Evolutionary conservation across 1,140 invertebrate genomes (phyloP).

Genomic region (Asbolus verrucosus): DNA sequence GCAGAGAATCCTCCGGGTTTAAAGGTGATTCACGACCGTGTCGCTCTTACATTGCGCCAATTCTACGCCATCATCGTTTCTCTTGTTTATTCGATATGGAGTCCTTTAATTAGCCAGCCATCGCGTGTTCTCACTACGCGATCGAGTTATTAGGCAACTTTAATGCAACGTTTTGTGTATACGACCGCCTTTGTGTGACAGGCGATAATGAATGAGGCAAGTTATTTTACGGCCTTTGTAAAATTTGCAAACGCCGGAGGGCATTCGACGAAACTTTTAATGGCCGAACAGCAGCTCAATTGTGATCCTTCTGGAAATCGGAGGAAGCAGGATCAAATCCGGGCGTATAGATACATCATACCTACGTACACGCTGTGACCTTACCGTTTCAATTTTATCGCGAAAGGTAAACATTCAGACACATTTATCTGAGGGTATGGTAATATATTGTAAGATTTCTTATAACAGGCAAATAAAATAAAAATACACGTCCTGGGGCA

Average conservation of each 20-base stretch:
- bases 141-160: slow-evolving; percentile 1
- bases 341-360: no score
- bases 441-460: no score
- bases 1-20: neutral
- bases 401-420: no score
- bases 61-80: slow-evolving; percentile 3
- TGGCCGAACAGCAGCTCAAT: no score
- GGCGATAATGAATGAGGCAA: neutral
- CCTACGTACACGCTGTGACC: no score
- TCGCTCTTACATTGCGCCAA: slow-evolving; percentile 1
- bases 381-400: no score
- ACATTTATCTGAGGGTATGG: no score
- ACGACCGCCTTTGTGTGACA: slow-evolving; percentile 1
- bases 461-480: no score
- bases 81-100: slow-evolving; percentile 26
- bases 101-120: slow-evolving; percentile 16
- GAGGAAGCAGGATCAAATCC: no score
- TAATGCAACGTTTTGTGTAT: slow-evolving; percentile 17
- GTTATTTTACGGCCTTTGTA: neutral
- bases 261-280: no score
- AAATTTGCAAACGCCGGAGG: neutral
- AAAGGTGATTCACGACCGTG: neutral
- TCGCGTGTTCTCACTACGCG: slow-evolving; percentile 4
- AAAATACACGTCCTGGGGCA: no score
- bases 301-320: no score